These are phyloP conservation scores for Philaethria dido DNA, from an alignment of 2,888 invertebrate species.

Conservation along the genomic window DNA sequence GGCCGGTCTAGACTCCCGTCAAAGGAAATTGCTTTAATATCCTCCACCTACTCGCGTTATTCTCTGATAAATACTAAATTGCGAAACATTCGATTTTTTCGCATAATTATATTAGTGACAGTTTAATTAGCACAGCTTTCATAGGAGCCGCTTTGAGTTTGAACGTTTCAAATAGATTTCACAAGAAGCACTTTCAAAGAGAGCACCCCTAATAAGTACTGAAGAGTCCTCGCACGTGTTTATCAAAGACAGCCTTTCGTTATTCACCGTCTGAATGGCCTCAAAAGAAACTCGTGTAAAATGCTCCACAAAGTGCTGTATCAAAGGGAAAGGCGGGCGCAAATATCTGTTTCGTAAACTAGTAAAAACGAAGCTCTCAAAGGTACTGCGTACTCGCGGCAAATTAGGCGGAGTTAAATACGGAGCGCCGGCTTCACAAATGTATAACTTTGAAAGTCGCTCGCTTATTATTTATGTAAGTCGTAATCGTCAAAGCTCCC, in stretches of 20 bases:
- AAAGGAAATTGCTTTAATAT: constrained; percentile 38
- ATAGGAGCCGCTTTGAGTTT: constrained; percentile 80
- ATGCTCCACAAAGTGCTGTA: constrained; percentile 84
- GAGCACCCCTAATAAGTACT: constrained; percentile 84
- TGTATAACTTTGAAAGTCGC: constrained; percentile 79
- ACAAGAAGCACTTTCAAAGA: constrained; percentile 82
- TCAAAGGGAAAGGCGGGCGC: constrained; percentile 83
- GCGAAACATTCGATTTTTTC: constrained; percentile 70
- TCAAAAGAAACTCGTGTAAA: constrained; percentile 84
- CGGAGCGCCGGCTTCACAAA: constrained; percentile 76
- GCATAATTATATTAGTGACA: constrained; percentile 82
- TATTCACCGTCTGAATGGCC: constrained; percentile 84
- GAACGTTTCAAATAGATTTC: constrained; percentile 83
- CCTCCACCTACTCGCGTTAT: constrained; percentile 4
- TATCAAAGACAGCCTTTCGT: constrained; percentile 85
- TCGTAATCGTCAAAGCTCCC: constrained; percentile 73
- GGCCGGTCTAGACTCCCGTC: constrained; percentile 2
- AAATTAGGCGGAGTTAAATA: constrained; percentile 84
- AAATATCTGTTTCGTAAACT: constrained; percentile 84
- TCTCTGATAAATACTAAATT: constrained; percentile 34
- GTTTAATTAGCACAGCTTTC: constrained; percentile 83
- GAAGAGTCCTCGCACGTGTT: constrained; percentile 85
- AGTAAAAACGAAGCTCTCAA: constrained; percentile 83
- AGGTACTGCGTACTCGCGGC: constrained; percentile 81
- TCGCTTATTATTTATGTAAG: constrained; percentile 81